phyloP scores from a whole-genome alignment of 2,888 invertebrate species.

The Galerucella pusilla region DNA sequence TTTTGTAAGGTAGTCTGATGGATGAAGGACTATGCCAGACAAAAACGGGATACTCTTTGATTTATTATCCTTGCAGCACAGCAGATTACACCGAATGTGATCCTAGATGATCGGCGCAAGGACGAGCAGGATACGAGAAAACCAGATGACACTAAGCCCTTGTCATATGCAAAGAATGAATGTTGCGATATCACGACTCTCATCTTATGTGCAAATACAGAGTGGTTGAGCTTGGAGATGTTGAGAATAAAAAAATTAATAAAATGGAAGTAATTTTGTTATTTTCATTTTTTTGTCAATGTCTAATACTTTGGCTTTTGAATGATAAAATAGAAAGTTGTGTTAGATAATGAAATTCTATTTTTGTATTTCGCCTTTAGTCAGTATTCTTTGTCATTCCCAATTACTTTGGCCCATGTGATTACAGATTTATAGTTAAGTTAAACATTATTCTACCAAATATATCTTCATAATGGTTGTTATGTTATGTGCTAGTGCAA shows the following conservation, averaged over 20 bases:
- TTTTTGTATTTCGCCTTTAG: no score
- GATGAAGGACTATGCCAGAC: conserved; percentile 55
- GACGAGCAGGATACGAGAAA: conserved; percentile 59
- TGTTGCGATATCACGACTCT: conserved; percentile 44
- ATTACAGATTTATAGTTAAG: no score
- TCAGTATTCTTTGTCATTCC: no score
- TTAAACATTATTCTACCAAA: no score
- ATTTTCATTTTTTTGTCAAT: no score
- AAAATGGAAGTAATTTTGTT: no score
- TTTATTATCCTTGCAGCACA: conserved; percentile 64
- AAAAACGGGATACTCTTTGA: conserved; percentile 60
- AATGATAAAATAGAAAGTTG: no score
- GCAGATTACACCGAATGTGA: conserved; percentile 63
- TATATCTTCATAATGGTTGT: no score
- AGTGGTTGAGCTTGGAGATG: conserved; percentile 13
- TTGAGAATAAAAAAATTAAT: conserved; percentile 13
- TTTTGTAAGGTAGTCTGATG: conserved; percentile 54
- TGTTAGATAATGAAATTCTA: no score
- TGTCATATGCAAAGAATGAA: conserved; percentile 53
- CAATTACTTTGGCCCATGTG: no score
- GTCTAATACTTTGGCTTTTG: no score
- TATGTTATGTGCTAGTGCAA: no score
- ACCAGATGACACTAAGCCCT: conserved; percentile 61
- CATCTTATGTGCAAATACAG: conserved; percentile 12
- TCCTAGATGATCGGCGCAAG: conserved; percentile 57